Evolutionary conservation across 2,888 invertebrate genomes (phyloP), one percentile per base, ranked within the genome.

Genomic region (Drosophila kuntzei): DNA sequence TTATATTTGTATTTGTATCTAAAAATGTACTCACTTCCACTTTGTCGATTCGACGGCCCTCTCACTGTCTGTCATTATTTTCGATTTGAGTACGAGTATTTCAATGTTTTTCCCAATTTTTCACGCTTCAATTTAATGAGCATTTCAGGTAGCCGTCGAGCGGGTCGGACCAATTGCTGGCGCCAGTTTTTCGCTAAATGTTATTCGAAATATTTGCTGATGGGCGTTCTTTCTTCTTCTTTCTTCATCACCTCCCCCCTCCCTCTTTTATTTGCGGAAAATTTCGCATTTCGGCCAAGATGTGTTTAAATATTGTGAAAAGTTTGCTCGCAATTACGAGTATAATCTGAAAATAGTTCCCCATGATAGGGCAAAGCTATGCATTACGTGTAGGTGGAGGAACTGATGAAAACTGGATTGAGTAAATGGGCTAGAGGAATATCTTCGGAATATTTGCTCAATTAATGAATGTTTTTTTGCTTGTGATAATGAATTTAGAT

Each of bases 111-210:
- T 43, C 64, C 49, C 53, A 51, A 61, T 59, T 69, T 78, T 81
- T 81, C 79, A 80, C 80, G 80, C 82, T 74, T 76, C 57, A 77
- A 68, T 72, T 82, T 82, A 83, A 80, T 83, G 83, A 80, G 83
- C 79, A 75, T 77, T 85, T 85, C 69, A 80, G 83, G 80, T 80
- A 79, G 70, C 68, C 37, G 6, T 9, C 18, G 18, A n/a, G 37
- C 34, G 37, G 34, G 25, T 59, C 76, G 59, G 55, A 57, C 69
- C 79, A 79, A 80, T 80, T 79, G 67, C 73, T 84, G 85, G 85
- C 83, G 83, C 83, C 85, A 83, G 76, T 62, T 75, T 85, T 69
- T 61, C 71, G 77, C 81, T 82, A 62, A 82, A 82, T 81, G 82
- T 80, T 82, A 80, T 84, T 84, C 69, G 67, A 82, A 82, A 82